Evolutionary conservation across 2,888 invertebrate genomes (phyloP).

Genomic region (Lasioglossum malachurum): DNA sequence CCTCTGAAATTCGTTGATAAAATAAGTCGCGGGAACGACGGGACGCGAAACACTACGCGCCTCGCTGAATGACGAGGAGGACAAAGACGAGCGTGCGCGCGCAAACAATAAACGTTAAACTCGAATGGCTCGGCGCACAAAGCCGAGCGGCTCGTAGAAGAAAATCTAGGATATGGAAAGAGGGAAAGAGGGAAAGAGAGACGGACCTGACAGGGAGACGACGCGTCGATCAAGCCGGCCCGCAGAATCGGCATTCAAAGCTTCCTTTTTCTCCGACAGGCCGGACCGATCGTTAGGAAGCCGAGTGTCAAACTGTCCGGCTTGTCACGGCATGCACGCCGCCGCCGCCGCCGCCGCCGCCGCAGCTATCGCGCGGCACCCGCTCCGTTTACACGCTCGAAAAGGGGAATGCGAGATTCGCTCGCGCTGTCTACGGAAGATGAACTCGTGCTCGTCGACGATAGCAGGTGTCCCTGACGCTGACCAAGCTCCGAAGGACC

Average conservation of each 20-base stretch:
- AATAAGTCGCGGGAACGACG: slow-evolving; percentile 55
- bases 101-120: slow-evolving; percentile 67
- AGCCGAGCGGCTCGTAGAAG: slow-evolving; percentile 56
- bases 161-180: slow-evolving; percentile 64
- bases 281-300: slow-evolving; percentile 71
- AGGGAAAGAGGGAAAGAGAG: slow-evolving; percentile 47
- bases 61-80: slow-evolving; percentile 61
- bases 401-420: slow-evolving; percentile 64
- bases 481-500: not conserved
- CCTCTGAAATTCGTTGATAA: slow-evolving; percentile 53
- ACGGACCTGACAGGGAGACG: slow-evolving; percentile 66
- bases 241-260: slow-evolving; percentile 66
- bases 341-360: slow-evolving; percentile 37
- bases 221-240: slow-evolving; percentile 68
- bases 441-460: slow-evolving; percentile 56
- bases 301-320: slow-evolving; percentile 72
- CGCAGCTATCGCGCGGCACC: slow-evolving; percentile 48
- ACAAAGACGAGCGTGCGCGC: slow-evolving; percentile 59
- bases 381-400: slow-evolving; percentile 58
- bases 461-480: slow-evolving; percentile 53
- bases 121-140: slow-evolving; percentile 62
- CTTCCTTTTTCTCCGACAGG: slow-evolving; percentile 67
- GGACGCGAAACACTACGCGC: slow-evolving; percentile 35
- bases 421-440: slow-evolving; percentile 66
- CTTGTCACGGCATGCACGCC: slow-evolving; percentile 53